A percentile compares a stretch with the other conserved stretches of the same genome.
Conservation (phyloP, 2,797 vertebrate species). For the Lagocephalus sceleratus region DNA sequence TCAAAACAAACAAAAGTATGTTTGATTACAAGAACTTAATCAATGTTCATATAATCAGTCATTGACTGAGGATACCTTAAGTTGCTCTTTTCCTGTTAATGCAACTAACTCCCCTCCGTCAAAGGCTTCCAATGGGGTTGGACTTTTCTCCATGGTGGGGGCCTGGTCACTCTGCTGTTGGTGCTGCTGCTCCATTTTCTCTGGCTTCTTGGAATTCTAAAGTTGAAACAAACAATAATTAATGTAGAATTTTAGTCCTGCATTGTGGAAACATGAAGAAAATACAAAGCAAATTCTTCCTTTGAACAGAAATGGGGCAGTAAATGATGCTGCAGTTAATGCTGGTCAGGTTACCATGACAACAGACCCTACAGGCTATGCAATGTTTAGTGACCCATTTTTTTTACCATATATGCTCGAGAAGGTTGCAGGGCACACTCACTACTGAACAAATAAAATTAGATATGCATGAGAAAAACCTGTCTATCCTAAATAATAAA, state of each 20-base stretch:
- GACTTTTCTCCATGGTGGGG: slow-evolving; percentile 49
- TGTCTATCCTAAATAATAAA: not conserved
- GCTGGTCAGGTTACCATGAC: slow-evolving; percentile 68
- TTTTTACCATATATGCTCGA: slow-evolving; percentile 59
- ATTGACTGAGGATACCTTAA: slow-evolving; percentile 59
- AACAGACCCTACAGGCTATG: slow-evolving; percentile 61
- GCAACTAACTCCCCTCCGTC: slow-evolving; percentile 57
- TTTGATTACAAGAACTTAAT: not conserved
- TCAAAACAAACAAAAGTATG: not conserved
- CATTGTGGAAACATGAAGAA: not conserved
- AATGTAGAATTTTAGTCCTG: not conserved
- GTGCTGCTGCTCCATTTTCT: slow-evolving; percentile 35
- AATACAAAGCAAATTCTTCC: slow-evolving; percentile 23
- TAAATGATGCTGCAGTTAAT: slow-evolving; percentile 52
- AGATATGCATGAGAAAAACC: slow-evolving; percentile 11
- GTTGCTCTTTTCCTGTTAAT: slow-evolving; percentile 72
- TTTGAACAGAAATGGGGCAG: slow-evolving; percentile 26
- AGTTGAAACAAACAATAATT: not conserved
- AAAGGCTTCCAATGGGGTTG: slow-evolving; percentile 57
- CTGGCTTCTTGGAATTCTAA: slow-evolving; percentile 44
- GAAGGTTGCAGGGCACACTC: slow-evolving; percentile 35
- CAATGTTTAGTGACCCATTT: slow-evolving; percentile 76
- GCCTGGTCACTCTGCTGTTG: slow-evolving; percentile 36
- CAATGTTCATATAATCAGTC: not conserved
- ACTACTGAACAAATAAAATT: slow-evolving; percentile 28